phyloP scores from a whole-genome alignment of 1,140 invertebrate species.

The Watersipora subatra region DNA sequence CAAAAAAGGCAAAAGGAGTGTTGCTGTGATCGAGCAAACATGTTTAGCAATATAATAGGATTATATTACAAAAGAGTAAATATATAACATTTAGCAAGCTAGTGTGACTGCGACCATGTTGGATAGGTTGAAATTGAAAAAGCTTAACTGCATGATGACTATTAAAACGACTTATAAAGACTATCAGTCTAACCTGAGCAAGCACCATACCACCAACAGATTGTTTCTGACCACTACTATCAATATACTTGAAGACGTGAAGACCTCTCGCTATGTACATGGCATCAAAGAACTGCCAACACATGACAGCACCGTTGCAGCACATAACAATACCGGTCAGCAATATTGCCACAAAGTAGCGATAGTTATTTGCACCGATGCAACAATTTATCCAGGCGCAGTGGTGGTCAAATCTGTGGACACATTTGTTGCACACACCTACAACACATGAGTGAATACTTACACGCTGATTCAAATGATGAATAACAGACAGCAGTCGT shows the following conservation, averaged over 20 bases:
- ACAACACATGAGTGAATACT: conserved; percentile 10
- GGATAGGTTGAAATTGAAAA: too few species aligned
- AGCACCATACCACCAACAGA: conserved; percentile 21
- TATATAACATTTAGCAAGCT: too few species aligned
- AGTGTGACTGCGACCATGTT: too few species aligned
- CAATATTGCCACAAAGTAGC: conserved; percentile 33
- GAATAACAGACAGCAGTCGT: too few species aligned
- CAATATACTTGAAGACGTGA: conserved; percentile 19
- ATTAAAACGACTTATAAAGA: too few species aligned
- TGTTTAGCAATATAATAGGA: too few species aligned
- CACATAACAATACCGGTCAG: conserved; percentile 23
- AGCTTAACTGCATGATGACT: too few species aligned
- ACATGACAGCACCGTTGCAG: conserved; percentile 22
- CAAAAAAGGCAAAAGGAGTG: too few species aligned
- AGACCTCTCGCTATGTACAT: conserved; percentile 17
- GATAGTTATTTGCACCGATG: conserved; percentile 32
- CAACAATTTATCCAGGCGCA: conserved; percentile 40
- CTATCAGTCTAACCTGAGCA: conserved; percentile 29
- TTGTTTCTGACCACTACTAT: conserved; percentile 16
- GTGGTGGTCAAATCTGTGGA: conserved; percentile 40
- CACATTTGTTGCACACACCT: conserved; percentile 35
- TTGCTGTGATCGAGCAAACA: too few species aligned
- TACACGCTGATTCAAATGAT: too few species aligned
- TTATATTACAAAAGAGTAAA: too few species aligned
- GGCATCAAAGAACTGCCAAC: conserved; percentile 14